Evolutionary conservation across 2,113 vertebrate species (phyloP).

Genomic region (Tympanuchus pallidicinctus): DNA sequence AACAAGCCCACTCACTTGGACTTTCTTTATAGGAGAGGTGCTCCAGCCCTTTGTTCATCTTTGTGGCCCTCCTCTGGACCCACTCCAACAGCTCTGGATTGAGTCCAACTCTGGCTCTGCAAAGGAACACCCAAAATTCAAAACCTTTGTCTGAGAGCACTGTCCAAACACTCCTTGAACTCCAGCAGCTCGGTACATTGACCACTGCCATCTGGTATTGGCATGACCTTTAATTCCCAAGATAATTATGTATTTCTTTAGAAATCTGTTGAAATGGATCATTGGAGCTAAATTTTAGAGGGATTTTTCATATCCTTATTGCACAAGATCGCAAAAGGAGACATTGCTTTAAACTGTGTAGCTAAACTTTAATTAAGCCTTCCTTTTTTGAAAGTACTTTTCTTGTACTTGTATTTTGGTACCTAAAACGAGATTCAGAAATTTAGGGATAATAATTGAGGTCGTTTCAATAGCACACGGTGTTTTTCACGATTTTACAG

Average conservation of each 20-base stretch:
- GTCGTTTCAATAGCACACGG: background rate
- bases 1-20: no score
- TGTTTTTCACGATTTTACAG: background rate
- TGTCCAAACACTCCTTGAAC: background rate
- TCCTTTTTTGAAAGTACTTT: background rate
- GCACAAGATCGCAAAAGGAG: background rate
- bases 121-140: background rate
- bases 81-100: background rate
- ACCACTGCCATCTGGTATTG: background rate
- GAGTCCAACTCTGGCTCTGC: background rate
- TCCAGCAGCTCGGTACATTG: background rate
- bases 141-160: background rate
- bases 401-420: background rate
- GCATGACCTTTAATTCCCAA: background rate
- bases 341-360: background rate
- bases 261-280: background rate
- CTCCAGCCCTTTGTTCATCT: no score
- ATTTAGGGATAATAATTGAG: background rate
- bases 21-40: no score
- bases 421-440: background rate
- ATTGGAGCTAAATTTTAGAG: background rate
- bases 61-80: no score
- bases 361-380: background rate
- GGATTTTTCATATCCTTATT: background rate
- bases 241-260: background rate